phyloP scores from a whole-genome alignment of 2,888 invertebrate genomes.

The Melinaea menophilus region DNA sequence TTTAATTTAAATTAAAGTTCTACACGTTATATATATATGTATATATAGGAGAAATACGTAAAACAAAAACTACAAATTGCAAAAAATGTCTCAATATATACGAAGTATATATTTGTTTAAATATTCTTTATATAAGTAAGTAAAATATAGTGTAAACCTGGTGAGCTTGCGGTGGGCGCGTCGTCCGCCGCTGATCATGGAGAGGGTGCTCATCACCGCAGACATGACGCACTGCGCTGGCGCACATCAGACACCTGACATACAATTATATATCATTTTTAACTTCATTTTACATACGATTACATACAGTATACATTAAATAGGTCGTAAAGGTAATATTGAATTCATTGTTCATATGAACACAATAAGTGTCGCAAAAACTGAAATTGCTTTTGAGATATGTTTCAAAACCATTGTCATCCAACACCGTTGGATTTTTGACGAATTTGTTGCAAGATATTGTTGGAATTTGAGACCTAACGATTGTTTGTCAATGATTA shows the following conservation, averaged over 20 bases:
- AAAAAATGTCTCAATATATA: too few relatives aligned
- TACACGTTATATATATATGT: too few relatives aligned
- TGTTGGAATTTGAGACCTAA: background rate
- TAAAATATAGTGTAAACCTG: slow-evolving; percentile 43
- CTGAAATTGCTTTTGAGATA: background rate
- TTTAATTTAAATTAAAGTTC: too few relatives aligned
- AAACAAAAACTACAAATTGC: too few relatives aligned
- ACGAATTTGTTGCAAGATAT: background rate
- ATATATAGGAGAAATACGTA: too few relatives aligned
- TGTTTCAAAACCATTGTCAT: background rate
- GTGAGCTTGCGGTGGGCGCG: slow-evolving; percentile 68
- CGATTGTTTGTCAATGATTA: background rate
- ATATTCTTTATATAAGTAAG: too few relatives aligned
- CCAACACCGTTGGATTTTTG: background rate
- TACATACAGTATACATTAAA: background rate
- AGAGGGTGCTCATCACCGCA: slow-evolving; percentile 75
- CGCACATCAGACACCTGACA: slow-evolving; percentile 34
- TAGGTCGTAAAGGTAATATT: background rate
- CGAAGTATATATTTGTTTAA: too few relatives aligned
- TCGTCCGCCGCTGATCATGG: slow-evolving; percentile 73
- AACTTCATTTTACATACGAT: background rate
- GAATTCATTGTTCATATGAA: background rate
- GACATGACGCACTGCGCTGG: slow-evolving; percentile 52
- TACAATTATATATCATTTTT: slow-evolving; percentile 9
- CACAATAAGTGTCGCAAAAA: background rate